These are phyloP conservation scores for Heliangelus exortis DNA, from an alignment of 2,797 vertebrate species.

Conservation along the genomic window DNA sequence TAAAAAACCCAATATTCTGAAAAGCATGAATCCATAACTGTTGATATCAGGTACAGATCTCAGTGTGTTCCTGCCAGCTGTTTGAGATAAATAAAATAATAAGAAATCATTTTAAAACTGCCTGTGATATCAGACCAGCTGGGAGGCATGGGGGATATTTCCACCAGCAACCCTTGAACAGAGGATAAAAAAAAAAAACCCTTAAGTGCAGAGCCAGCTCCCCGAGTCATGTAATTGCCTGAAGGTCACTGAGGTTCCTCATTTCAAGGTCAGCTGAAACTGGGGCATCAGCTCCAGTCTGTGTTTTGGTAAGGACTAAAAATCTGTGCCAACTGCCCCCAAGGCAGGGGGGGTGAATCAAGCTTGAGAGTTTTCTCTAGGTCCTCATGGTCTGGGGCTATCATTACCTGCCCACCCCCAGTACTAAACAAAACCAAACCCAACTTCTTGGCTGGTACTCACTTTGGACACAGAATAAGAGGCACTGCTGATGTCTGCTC, in stretches of 20 bases:
- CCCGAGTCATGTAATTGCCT: not conserved
- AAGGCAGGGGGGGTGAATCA: not conserved
- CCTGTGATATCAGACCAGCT: not conserved
- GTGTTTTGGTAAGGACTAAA: not conserved
- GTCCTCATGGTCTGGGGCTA: not conserved
- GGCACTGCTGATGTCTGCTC: too few relatives aligned
- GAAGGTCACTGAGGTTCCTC: not conserved
- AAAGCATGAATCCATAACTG: not conserved
- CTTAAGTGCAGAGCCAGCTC: not conserved
- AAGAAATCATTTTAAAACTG: not conserved
- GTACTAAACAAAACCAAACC: not conserved
- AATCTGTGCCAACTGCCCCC: not conserved
- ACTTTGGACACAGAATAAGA: not conserved
- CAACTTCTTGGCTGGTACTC: not conserved
- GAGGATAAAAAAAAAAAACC: not conserved
- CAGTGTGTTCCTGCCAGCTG: not conserved
- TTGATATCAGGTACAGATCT: not conserved
- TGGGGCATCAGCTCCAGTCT: not conserved
- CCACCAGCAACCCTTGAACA: not conserved
- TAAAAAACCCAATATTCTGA: not conserved
- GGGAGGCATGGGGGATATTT: not conserved
- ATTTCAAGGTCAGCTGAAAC: not conserved
- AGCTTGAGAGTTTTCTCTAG: not conserved
- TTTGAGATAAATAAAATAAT: not conserved
- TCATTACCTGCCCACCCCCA: not conserved